phyloP scores from a whole-genome alignment of 2,113 vertebrate genomes.

The Centrocercus urophasianus region DNA sequence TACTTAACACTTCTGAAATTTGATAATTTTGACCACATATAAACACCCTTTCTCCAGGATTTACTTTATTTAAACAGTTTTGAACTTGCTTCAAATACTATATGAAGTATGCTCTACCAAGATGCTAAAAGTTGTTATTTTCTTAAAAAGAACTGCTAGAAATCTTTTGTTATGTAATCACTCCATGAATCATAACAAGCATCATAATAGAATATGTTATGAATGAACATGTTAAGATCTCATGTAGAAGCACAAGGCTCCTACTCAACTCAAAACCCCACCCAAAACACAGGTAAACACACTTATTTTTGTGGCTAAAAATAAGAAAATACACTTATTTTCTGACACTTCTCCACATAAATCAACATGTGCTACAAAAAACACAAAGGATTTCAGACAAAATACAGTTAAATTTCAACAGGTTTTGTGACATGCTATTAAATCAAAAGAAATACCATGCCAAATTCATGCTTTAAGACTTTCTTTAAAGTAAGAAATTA shows the following conservation, averaged over 20 bases:
- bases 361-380: constrained; percentile 18
- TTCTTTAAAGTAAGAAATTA: background rate
- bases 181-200: background rate
- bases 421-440: background rate
- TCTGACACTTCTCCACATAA: constrained; percentile 25
- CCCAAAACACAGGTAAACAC: background rate
- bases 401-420: constrained; percentile 24
- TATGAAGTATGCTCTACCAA: background rate
- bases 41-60: background rate
- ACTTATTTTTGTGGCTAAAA: background rate
- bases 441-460: constrained; percentile 47
- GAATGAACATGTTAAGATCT: background rate
- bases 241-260: background rate
- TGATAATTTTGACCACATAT: background rate
- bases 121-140: background rate
- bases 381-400: constrained; percentile 36
- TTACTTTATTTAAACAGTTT: background rate
- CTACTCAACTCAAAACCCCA: background rate
- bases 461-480: constrained; percentile 6
- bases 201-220: constrained; percentile 9
- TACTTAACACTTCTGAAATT: background rate
- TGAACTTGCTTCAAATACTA: background rate
- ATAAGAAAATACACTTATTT: constrained; percentile 46
- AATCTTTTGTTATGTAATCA: background rate
- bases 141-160: background rate